Evolutionary conservation across 2,797 vertebrate species (phyloP), one percentile per base, ranked within the genome.

Genomic region (Pseudochaenichthys georgianus): DNA sequence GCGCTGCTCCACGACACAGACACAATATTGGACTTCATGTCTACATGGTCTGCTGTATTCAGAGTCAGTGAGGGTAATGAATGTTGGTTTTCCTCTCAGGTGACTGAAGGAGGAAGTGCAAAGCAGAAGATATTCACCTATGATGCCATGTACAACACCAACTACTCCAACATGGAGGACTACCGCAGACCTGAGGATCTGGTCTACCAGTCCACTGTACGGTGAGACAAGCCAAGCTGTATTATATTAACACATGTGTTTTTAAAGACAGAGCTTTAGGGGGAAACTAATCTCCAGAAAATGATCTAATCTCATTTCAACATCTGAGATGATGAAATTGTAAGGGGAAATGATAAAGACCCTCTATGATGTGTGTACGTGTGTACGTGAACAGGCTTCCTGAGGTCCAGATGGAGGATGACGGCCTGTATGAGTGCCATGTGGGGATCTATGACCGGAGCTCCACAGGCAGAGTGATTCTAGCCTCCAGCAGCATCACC

Each of bases 81-180:
- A 3, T 7, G 15, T 51, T 74, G 15, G 3, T 51, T 74, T 17
- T 2, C 9, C 19, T 68, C 64, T 53, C 87, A 98, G 97, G 96
- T 97, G 67, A 96, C 87, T 0, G 97, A 97, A 0, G 97, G 96
- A 0, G 96, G 96, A 19, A 95, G 95, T 66, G 95, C 95, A 83
- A 98, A 97, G 74, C 97, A 98, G 92, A 99, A 98, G 90, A 96
- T 99, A 79, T 99, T 98, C 83, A 99, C 97, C 17, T 98, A 98
- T 0, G 97, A 99, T 15, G 96, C 97, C 87, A 97, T 98, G 96
- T 97, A 96, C 88, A 98, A 97, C 88, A 96, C 94, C 80, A 98
- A 96, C 84, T 96, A 94, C 87, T 97, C 96, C 0, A 95, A 98
- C 88, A 94, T 96, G 95, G 97, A 98, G 87, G 96, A 96, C 62